These are phyloP conservation scores for Sminthurides aquaticus DNA, from an alignment of 2,888 invertebrate genomes.

Conservation along the genomic window DNA sequence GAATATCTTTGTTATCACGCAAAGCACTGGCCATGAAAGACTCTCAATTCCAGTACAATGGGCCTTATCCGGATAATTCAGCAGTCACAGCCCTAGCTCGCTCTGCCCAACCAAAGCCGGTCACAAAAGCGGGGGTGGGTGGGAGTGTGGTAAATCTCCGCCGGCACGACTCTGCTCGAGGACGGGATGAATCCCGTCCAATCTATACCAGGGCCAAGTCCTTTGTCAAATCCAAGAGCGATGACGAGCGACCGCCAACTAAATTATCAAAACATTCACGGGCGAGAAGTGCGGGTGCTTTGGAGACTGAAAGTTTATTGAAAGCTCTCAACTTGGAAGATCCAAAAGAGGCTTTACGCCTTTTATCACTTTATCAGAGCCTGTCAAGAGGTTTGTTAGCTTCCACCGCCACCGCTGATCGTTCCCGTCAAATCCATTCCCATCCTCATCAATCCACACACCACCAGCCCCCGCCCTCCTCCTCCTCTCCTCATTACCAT, in stretches of 20 bases:
- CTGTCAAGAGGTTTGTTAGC: constrained; percentile 33
- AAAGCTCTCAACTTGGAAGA: constrained; percentile 21
- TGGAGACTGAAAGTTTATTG: constrained; percentile 40
- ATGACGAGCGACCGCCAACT: constrained; percentile 42
- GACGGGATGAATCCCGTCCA: constrained; percentile 28
- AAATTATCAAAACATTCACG: constrained; percentile 41
- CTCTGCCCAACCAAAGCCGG: constrained; percentile 2
- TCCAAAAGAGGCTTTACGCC: constrained; percentile 41
- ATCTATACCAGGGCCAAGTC: constrained; percentile 41
- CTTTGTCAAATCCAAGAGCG: constrained; percentile 43
- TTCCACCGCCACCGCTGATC: constrained; percentile 24
- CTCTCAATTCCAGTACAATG: constrained; percentile 41
- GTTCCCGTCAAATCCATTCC: constrained; percentile 13
- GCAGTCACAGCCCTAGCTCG: constrained; percentile 37
- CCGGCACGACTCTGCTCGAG: background rate
- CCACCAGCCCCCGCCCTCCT: constrained; percentile 12
- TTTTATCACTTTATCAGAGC: constrained; percentile 41
- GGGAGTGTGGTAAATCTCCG: background rate
- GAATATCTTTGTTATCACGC: constrained; percentile 30
- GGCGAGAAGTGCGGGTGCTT: constrained; percentile 41
- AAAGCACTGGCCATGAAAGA: constrained; percentile 40
- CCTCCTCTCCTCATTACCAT: constrained; percentile 12
- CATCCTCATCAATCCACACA: constrained; percentile 19
- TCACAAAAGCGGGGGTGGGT: background rate
- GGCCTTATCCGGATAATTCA: constrained; percentile 35